Percentiles rank a stretch among this genome's conserved stretches.
Evolutionary conservation across 1,140 invertebrate genomes (phyloP).

Genomic region (Dufourea novaeangliae): DNA sequence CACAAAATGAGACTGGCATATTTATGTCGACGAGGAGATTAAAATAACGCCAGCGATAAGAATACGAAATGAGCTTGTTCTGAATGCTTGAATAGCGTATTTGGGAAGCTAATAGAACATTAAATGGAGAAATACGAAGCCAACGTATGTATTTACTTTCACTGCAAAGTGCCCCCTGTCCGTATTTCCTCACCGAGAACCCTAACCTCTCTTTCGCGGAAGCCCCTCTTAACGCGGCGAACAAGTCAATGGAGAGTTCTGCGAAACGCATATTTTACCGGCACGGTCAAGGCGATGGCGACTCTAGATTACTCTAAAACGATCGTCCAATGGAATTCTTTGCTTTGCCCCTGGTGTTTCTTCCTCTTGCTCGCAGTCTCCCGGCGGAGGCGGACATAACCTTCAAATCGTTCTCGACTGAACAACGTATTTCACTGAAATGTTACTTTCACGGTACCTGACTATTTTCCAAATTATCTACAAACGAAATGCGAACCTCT

Average conservation of each 20-base stretch:
- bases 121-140: not conserved
- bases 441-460: too few relatives aligned
- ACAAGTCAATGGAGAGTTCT: not conserved
- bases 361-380: constrained; percentile 27
- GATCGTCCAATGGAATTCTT: not conserved
- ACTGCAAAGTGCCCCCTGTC: constrained; percentile 12
- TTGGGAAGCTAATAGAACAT: constrained; percentile 11
- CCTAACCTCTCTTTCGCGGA: constrained; percentile 42
- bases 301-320: constrained; percentile 16
- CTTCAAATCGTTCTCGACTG: constrained; percentile 26
- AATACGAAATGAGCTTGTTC: not conserved
- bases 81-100: not conserved
- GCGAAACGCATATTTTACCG: not conserved
- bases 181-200: constrained; percentile 18
- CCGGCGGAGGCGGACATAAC: constrained; percentile 49
- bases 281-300: not conserved
- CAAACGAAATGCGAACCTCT: not conserved
- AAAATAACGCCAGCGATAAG: not conserved
- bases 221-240: not conserved
- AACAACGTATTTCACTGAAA: constrained; percentile 7
- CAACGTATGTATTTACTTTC: constrained; percentile 42
- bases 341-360: constrained; percentile 20
- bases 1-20: too few relatives aligned
- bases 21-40: too few relatives aligned
- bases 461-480: too few relatives aligned